Percentiles rank a stretch among this genome's conserved stretches.
Evolutionary conservation across 2,888 invertebrate species (phyloP).

Genomic region (Dioctria rufipes): DNA sequence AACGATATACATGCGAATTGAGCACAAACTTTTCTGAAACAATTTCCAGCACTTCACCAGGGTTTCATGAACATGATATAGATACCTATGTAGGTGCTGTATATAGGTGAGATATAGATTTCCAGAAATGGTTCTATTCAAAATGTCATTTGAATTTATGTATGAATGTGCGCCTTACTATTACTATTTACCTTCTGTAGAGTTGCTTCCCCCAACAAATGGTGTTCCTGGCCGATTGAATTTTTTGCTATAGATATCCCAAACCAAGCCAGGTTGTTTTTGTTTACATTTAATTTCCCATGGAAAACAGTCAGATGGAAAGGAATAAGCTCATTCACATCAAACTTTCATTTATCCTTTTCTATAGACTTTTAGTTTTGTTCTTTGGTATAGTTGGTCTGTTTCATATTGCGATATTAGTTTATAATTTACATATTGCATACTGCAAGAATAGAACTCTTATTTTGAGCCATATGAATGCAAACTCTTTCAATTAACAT

Average conservation of each 20-base stretch:
- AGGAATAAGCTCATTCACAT: conserved; percentile 16
- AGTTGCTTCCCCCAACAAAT: conserved; percentile 13
- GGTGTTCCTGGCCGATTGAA: conserved; percentile 28
- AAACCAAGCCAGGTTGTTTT: conserved; percentile 20
- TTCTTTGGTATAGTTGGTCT: conserved; percentile 28
- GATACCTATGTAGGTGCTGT: not conserved
- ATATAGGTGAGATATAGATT: not conserved
- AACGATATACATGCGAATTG: conserved; percentile 17
- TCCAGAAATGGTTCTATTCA: conserved; percentile 6
- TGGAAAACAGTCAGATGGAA: conserved; percentile 30
- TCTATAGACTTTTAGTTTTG: not conserved
- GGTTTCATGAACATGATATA: not conserved
- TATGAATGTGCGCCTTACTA: conserved; percentile 39
- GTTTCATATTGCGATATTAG: not conserved
- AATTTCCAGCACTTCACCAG: conserved; percentile 22
- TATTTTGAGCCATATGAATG: too few species aligned
- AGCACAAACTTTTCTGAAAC: conserved; percentile 10
- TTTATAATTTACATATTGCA: too few species aligned
- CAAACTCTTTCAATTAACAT: too few species aligned
- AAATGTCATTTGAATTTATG: conserved; percentile 42
- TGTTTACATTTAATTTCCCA: conserved; percentile 49
- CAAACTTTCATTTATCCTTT: conserved; percentile 5
- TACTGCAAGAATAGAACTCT: too few species aligned
- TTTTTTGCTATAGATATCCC: conserved; percentile 28
- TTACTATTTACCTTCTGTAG: conserved; percentile 46